Evolutionary conservation across 2,797 vertebrate species (phyloP).

Genomic region (Arctocebus calabarensis): DNA sequence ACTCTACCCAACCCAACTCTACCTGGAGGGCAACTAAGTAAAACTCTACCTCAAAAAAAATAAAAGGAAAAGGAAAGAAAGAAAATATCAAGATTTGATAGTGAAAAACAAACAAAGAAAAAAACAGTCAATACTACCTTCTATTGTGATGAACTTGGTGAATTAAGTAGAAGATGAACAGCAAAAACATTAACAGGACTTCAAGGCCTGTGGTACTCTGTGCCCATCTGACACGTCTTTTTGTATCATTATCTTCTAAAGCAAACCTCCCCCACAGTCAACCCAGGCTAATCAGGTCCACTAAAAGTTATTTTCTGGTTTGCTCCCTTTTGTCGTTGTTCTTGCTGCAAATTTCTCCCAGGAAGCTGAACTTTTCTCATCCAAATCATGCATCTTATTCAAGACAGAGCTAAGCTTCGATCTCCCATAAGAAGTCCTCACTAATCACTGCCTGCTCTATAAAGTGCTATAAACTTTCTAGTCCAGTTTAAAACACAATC

Average conservation of each 20-base stretch:
- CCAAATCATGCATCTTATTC: neutral
- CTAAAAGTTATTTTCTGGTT: neutral
- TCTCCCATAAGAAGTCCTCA: neutral
- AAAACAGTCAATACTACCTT: neutral
- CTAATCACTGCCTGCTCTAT: neutral
- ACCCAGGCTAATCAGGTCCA: neutral
- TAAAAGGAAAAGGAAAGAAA: too few species aligned
- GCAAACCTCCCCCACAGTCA: neutral
- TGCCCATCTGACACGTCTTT: neutral
- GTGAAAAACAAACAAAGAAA: neutral
- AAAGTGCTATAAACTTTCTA: neutral
- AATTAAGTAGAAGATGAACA: neutral
- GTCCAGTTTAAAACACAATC: neutral
- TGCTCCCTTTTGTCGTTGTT: neutral
- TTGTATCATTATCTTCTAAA: neutral
- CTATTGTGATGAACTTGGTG: neutral
- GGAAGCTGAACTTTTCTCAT: neutral
- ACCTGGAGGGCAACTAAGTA: too few species aligned
- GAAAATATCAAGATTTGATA: neutral
- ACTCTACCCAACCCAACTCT: too few species aligned
- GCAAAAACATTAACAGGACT: neutral
- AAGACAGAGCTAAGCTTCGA: neutral
- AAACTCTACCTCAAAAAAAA: too few species aligned
- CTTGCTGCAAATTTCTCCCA: neutral
- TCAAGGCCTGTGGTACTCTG: neutral